These are phyloP conservation scores for Calonectris borealis DNA, from an alignment of 2,113 vertebrate genomes.

Conservation along the genomic window DNA sequence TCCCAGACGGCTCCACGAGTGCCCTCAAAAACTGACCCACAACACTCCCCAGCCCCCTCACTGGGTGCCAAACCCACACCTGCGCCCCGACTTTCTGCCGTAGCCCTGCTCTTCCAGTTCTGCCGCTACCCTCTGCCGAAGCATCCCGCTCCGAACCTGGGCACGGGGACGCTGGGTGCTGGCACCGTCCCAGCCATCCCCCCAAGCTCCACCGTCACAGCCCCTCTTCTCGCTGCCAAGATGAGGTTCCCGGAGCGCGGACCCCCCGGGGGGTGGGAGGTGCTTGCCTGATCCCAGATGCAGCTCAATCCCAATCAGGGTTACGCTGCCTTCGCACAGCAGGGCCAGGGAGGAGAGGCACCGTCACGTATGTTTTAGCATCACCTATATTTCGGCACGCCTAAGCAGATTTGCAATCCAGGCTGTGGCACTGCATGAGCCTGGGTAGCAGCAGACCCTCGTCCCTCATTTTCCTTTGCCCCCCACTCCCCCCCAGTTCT, in stretches of 20 bases:
- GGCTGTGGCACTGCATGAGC: neutral
- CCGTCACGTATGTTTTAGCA: neutral
- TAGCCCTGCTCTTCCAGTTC: slow-evolving; percentile 52
- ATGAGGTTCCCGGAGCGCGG: fast-evolving
- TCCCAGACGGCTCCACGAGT: neutral
- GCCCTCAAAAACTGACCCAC: slow-evolving; percentile 16
- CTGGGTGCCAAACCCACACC: slow-evolving; percentile 2
- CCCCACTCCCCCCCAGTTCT: too few relatives aligned
- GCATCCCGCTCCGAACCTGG: neutral
- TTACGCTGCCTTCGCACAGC: fast-evolving
- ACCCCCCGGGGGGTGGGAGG: neutral
- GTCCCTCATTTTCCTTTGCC: neutral
- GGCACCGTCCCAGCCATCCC: neutral
- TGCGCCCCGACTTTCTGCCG: neutral
- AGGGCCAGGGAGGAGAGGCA: neutral
- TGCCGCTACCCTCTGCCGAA: slow-evolving; percentile 2
- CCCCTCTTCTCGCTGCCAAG: neutral
- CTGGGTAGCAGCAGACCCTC: neutral
- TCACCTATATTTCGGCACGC: too few relatives aligned
- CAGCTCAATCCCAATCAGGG: fast-evolving
- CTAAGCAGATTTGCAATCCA: neutral
- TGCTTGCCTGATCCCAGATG: fast-evolving
- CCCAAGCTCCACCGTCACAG: neutral
- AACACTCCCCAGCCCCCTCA: neutral
- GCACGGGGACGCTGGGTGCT: fast-evolving